Conservation (phyloP, 2,797 vertebrate species). For the Rhinella marina region DNA sequence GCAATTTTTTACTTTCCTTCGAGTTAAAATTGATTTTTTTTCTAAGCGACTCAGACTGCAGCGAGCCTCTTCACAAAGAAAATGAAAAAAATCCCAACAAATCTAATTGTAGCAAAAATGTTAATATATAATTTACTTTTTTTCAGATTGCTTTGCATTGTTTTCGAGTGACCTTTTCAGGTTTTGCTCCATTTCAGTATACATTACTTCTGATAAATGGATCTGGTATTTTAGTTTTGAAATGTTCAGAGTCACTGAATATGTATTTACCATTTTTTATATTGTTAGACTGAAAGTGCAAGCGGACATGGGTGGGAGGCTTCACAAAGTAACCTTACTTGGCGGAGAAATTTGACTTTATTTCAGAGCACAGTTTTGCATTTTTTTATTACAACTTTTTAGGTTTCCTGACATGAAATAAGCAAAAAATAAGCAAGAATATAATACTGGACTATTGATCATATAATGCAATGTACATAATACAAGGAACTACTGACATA, state of each 20-base stretch:
- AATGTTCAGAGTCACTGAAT: slow-evolving; percentile 33
- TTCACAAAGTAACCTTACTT: background rate
- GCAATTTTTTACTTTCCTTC: background rate
- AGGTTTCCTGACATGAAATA: no score
- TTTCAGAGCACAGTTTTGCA: no score
- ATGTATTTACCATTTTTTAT: slow-evolving; percentile 45
- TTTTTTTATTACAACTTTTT: no score
- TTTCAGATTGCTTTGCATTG: background rate
- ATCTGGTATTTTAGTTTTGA: slow-evolving; percentile 38
- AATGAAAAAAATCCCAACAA: slow-evolving; percentile 15
- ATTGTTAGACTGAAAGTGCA: slow-evolving; percentile 25
- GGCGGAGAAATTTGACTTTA: no score
- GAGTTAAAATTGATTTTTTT: slow-evolving; percentile 41
- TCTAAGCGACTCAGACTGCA: slow-evolving; percentile 31
- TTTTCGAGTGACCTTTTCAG: slow-evolving; percentile 45
- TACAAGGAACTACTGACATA: no score
- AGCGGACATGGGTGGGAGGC: background rate
- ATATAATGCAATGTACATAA: no score
- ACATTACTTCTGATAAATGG: slow-evolving; percentile 51
- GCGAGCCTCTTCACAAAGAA: background rate
- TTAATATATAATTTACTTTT: slow-evolving; percentile 19
- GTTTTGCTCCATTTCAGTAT: background rate
- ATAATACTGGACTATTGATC: no score
- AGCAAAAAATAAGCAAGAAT: no score
- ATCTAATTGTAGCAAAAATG: slow-evolving; percentile 1